Conservation (phyloP, 1,140 invertebrate species). For the Ceratina australensis region DNA sequence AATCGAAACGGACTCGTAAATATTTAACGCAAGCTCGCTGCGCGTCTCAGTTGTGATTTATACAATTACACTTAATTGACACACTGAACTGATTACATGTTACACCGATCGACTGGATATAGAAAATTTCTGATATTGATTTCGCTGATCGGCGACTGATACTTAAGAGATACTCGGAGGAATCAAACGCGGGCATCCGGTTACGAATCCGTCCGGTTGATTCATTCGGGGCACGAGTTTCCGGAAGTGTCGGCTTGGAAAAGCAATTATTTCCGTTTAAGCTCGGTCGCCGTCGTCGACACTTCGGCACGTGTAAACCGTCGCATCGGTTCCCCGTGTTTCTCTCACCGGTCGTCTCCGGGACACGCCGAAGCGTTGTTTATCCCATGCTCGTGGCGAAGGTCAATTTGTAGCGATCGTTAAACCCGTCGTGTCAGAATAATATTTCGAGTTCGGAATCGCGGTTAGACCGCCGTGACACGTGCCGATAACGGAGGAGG, state of each 20-base stretch:
- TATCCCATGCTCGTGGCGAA: constrained; percentile 43
- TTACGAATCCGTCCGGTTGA: constrained; percentile 18
- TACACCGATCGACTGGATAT: too few relatives aligned
- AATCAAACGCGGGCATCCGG: constrained; percentile 29
- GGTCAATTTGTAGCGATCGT: constrained; percentile 61
- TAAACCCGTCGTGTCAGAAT: constrained; percentile 19
- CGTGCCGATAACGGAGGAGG: too few relatives aligned
- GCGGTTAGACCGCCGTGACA: background rate
- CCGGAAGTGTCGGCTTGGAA: constrained; percentile 36
- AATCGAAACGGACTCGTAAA: too few relatives aligned
- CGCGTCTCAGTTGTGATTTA: too few relatives aligned
- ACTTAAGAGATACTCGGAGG: background rate
- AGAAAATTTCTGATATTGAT: too few relatives aligned
- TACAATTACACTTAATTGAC: too few relatives aligned
- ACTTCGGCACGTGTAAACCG: background rate
- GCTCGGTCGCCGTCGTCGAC: constrained; percentile 28
- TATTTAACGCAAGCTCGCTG: too few relatives aligned
- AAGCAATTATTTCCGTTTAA: constrained; percentile 49
- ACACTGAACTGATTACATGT: too few relatives aligned
- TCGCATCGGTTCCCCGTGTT: too few relatives aligned
- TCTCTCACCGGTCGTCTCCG: background rate
- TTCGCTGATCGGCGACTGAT: too few relatives aligned
- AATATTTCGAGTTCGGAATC: background rate
- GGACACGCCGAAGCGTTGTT: constrained; percentile 25
- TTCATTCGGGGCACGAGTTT: constrained; percentile 22